Base-by-base conservation (phyloP, 2,113 vertebrate species). In the Varanus salvator region DNA sequence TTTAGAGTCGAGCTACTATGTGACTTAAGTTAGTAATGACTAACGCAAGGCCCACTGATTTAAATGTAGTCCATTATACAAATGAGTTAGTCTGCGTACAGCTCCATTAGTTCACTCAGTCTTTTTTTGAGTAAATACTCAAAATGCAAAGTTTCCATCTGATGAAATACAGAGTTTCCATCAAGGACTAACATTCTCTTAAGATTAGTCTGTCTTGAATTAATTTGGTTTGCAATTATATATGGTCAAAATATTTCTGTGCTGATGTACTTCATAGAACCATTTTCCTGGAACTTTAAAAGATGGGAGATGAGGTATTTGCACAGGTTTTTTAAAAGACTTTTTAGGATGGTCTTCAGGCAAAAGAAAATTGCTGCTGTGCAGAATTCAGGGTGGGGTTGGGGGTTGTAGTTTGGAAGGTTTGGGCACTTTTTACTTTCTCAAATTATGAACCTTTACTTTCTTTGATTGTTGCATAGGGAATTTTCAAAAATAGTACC, bases 41-140 rank as follows among this genome's bases (percentile, higher is more conserved):
- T 44, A 52, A 38, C 29, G 52, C 9, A 34, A 82, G 34, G 38
- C 54, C 44, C 25, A 60, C 15, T 48, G 60, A 84, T 69, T 84
- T 84, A 34, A 69, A 6, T 48, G 21, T 3, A 34, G 14, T 54
- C 48, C 14, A 48, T 27, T 27, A 48, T n/a, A 52, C 29, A 17
- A 19, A 44, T 29, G 66, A 29, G 23, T 31, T 7, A 80, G 11
- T 80, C 25, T 80, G 25, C 3, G 91, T 90, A 87, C 81, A 88
- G 15, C 72, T 7, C 38, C 0, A 66, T 60, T 95, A 89, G 14
- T 93, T 92, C 92, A 84, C 68, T 77, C 6, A 11, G 44, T 9
- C 87, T 44, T 44, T 44, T 44, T 44, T 44, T 44, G 38, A 44
- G 38, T 44, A 44, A 44, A 44, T 44, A 44, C 38, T 44, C 38